These are phyloP conservation scores for Lerista edwardsae DNA, from an alignment of 2,797 vertebrate species.

Conservation along the genomic window DNA sequence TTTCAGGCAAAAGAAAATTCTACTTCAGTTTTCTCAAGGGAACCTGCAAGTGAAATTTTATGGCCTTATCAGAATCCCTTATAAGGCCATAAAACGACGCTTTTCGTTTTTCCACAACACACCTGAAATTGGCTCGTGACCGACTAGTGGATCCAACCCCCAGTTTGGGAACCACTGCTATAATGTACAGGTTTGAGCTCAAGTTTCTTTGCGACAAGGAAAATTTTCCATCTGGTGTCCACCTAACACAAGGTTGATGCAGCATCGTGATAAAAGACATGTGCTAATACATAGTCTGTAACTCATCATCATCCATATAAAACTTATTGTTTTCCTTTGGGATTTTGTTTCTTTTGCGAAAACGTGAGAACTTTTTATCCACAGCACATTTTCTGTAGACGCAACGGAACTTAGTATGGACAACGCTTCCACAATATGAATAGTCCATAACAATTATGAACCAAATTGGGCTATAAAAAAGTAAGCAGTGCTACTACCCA, in stretches of 20 bases:
- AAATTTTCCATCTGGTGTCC: neutral
- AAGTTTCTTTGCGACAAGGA: neutral
- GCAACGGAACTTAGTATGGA: neutral
- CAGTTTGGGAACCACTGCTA: no score
- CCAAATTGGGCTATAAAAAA: neutral
- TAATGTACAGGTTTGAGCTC: neutral
- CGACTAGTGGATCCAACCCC: no score
- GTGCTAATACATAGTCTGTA: neutral
- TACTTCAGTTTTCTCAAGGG: no score
- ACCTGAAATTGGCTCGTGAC: no score
- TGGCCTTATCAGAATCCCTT: no score
- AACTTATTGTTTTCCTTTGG: no score
- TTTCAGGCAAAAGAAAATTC: no score
- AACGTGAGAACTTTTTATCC: neutral
- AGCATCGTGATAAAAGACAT: neutral
- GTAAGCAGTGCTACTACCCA: no score
- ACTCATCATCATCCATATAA: neutral
- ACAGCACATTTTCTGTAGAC: neutral
- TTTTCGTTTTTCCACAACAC: no score
- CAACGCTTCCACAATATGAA: neutral
- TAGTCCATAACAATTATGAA: neutral
- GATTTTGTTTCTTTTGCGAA: neutral
- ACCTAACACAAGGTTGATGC: neutral
- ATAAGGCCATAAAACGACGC: no score
- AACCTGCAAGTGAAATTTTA: no score